Evolutionary conservation across 1,140 invertebrate genomes (phyloP).

Genomic region (Lepidurus apus): DNA sequence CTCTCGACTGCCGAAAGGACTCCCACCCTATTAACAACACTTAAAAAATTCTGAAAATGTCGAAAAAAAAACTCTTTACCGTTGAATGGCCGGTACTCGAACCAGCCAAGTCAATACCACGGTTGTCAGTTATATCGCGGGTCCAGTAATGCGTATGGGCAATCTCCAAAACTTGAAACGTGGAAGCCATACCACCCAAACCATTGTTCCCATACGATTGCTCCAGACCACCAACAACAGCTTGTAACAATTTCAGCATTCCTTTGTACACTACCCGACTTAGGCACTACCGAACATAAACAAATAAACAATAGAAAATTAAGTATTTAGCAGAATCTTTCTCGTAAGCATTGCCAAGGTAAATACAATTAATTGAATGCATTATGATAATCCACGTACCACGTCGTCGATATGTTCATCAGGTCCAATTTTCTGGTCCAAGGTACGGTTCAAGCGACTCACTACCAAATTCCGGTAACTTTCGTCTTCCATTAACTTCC

Average conservation of each 20-base stretch:
- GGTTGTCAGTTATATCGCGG: constrained; percentile 64
- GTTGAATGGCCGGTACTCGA: constrained; percentile 48
- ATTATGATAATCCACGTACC: constrained; percentile 55
- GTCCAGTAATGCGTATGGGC: constrained; percentile 98
- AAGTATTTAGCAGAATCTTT: neutral
- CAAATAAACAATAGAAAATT: neutral
- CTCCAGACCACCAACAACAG: constrained; percentile 83
- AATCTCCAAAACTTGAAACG: constrained; percentile 94
- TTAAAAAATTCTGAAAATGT: constrained; percentile 24
- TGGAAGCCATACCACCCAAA: constrained; percentile 92
- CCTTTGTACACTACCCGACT: constrained; percentile 90
- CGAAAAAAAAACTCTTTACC: constrained; percentile 40
- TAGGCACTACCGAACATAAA: constrained; percentile 61
- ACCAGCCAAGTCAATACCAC: constrained; percentile 41
- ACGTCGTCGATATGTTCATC: constrained; percentile 97
- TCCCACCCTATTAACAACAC: constrained; percentile 52
- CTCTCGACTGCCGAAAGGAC: constrained; percentile 69
- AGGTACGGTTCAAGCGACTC: constrained; percentile 87
- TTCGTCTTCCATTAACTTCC: constrained; percentile 98
- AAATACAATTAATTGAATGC: constrained; percentile 22
- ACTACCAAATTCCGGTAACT: constrained; percentile 94
- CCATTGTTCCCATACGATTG: constrained; percentile 89
- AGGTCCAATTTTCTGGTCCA: constrained; percentile 87
- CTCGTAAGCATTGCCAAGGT: constrained; percentile 33
- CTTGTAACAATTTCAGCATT: constrained; percentile 85